Evolutionary conservation across 2,797 vertebrate genomes (phyloP).

Genomic region (Coregonus suidteri): DNA sequence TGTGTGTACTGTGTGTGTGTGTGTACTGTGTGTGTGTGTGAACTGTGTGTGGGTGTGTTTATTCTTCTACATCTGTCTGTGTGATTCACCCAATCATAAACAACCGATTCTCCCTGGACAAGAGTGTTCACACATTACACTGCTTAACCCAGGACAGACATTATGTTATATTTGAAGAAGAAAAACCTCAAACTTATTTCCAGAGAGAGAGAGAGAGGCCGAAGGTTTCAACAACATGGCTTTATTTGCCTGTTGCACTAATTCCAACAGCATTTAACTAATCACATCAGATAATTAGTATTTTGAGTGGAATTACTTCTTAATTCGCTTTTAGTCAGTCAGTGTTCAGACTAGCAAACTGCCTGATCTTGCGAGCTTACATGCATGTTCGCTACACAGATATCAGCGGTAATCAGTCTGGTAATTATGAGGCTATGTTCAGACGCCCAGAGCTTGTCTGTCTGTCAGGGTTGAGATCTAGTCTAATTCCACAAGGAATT

Average conservation of each 20-base stretch:
- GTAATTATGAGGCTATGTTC: too few relatives aligned
- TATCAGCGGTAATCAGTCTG: too few relatives aligned
- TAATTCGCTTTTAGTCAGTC: slow-evolving; percentile 27
- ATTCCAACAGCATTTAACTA: slow-evolving; percentile 24
- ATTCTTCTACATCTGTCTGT: background rate
- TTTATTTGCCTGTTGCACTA: background rate
- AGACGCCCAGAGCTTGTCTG: too few relatives aligned
- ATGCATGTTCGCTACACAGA: too few relatives aligned
- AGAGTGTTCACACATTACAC: background rate
- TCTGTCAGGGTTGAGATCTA: too few relatives aligned
- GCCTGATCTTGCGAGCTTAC: too few relatives aligned
- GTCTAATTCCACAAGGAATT: too few relatives aligned
- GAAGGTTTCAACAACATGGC: background rate
- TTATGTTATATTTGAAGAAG: background rate
- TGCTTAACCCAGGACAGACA: background rate
- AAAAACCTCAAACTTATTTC: background rate
- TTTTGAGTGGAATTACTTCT: slow-evolving; percentile 20
- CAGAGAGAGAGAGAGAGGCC: slow-evolving; percentile 12
- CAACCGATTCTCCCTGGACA: background rate
- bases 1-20: background rate
- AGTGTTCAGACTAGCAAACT: too few relatives aligned
- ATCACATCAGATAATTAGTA: slow-evolving; percentile 23
- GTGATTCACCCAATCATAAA: background rate
- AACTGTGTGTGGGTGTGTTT: background rate
- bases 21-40: background rate